Base-by-base conservation (phyloP, 2,888 invertebrate species). In the Dicranocentrus wangi region DNA sequence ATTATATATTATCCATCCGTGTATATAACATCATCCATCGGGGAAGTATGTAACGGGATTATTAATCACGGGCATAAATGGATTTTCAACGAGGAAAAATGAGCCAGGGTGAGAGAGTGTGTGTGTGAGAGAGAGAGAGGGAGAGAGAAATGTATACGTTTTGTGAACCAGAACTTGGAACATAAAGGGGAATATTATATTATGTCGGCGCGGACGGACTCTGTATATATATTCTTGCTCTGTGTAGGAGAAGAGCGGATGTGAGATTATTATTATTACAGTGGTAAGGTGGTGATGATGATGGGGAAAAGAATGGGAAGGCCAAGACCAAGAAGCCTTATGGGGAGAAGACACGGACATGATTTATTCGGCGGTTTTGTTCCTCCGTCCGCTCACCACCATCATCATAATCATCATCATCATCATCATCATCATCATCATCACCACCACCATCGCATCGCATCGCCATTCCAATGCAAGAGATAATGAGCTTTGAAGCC, bases 241-340 rank as follows among this genome's bases (percentile, higher is more conserved):
- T n/a, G n/a, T n/a, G n/a, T n/a, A 42, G 63, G 8, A n/a, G 63
- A 42, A 13, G 63, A 42, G 42, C 42, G 66, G 47, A 66, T 69
- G 69, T 53, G 69, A 61, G 69, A 69, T 69, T 69, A 68, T 69
- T 32, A 51, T 42, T 66, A 55, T 55, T 55, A 25, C 55, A 17
- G 17, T n/a, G 7, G 19, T 19, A 19, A 19, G 32, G 15, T 42
- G 42, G 17, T 13, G 23, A 21, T 65, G 23, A 42, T 10, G 43
- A 17, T 43, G 17, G 32, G 25, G 3, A 25, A 58, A 43, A 65
- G 32, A 68, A 68, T 27, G 68, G 58, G 39, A 70, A 42, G 70
- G 58, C 39, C 70, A 60, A 23, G 23, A 58, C 39, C 28, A 42
- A 58, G 42, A 55, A 70, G 42, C 70, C 70, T 70, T 70, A 70